phyloP scores from a whole-genome alignment of 2,888 invertebrate species.

The Desoria tigrina region DNA sequence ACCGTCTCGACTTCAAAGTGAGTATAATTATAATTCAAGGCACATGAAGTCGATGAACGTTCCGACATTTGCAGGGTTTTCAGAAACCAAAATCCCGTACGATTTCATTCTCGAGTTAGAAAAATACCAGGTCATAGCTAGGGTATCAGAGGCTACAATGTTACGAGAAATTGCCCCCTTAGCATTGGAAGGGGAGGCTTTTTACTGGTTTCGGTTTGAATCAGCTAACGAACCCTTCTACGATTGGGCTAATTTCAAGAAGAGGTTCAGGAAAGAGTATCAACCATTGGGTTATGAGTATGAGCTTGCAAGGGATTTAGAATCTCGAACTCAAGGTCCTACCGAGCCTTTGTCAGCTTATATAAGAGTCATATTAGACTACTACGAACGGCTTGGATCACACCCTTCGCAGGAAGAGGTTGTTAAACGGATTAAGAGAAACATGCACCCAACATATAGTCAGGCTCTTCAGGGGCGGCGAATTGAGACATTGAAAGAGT shows the following conservation, averaged over 20 bases:
- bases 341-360: conserved; percentile 16
- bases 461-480: neutral
- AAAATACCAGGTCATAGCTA: conserved; percentile 11
- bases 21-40: no score
- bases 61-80: neutral
- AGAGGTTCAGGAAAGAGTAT: conserved; percentile 13
- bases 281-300: conserved; percentile 8
- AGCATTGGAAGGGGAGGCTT: conserved; percentile 12
- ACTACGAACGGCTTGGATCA: conserved; percentile 6
- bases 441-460: conserved; percentile 20
- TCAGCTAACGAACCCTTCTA: neutral
- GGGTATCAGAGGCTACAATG: neutral
- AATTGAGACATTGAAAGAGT: conserved; percentile 8
- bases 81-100: conserved; percentile 1
- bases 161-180: conserved; percentile 2
- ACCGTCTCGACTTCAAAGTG: no score
- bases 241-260: conserved; percentile 13
- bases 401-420: neutral
- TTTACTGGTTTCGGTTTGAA: conserved; percentile 15
- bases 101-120: conserved; percentile 11
- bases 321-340: conserved; percentile 13
- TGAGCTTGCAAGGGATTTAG: conserved; percentile 20
- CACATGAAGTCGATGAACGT: neutral
- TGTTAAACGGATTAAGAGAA: conserved; percentile 2
- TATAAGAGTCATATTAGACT: conserved; percentile 11